Conservation (phyloP, 2,888 invertebrate species). For the Macaria liturata region DNA sequence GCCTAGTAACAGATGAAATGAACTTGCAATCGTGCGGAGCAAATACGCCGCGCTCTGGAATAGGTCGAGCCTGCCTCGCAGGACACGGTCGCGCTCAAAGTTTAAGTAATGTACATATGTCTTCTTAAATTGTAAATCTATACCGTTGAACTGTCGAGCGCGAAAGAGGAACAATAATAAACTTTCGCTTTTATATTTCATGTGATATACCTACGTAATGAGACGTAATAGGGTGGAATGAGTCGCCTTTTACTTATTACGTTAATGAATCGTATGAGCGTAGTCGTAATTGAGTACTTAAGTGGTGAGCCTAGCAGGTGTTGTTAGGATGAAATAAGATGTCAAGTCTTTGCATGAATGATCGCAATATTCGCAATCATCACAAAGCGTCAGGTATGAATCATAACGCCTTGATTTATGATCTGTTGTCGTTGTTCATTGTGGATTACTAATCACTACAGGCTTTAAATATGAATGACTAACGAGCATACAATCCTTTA, state of each 20-base stretch:
- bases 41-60: too few species aligned
- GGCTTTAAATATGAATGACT: too few species aligned
- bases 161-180: too few species aligned
- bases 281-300: neutral
- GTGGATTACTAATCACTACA: neutral
- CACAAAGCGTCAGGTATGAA: conserved; percentile 3
- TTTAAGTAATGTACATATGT: too few species aligned
- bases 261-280: neutral
- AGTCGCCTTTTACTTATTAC: neutral
- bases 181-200: too few species aligned
- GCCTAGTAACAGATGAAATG: too few species aligned
- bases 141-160: neutral
- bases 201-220: too few species aligned
- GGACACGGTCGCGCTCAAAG: too few species aligned
- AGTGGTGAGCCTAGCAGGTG: conserved; percentile 4
- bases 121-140: too few species aligned
- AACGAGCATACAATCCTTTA: too few species aligned
- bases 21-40: too few species aligned
- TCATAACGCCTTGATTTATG: conserved; percentile 8
- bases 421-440: neutral
- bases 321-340: conserved; percentile 11
- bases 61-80: too few species aligned
- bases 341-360: conserved; percentile 10
- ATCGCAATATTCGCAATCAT: conserved; percentile 2
- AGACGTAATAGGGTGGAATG: neutral